Evolutionary conservation across 2,797 vertebrate genomes (phyloP), one percentile per base, ranked within the genome.

Genomic region (Tokudaia tokunoshimensis): DNA sequence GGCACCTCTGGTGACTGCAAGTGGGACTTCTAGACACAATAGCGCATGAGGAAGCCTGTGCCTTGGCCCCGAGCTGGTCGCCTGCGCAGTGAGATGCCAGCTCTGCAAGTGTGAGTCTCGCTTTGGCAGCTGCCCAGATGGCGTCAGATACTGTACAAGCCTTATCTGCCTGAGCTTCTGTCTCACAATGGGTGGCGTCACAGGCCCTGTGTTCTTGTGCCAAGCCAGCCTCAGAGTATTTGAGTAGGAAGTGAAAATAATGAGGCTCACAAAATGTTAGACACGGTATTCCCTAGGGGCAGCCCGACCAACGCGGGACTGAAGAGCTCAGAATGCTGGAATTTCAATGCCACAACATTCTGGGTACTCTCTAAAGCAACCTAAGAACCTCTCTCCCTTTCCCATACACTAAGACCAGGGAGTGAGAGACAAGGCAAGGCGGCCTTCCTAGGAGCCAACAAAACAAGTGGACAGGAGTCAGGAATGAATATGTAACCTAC

Each of bases 141-240:
- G 81, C 19, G 0, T 22, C 94, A 55, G 92, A 74, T 57, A 24
- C 93, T 37, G 55, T 63, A 10, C 89, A 41, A 52, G n/a, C 87
- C 10, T 2, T 92, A 57, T 93, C 94, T 92, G 84, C 86, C 72
- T 0, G 57, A 94, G 61, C 59, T 78, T 82, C 94, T 85, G 87
- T 85, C 72, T 78, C 44, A 81, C 91, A 78, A 80, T 91, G 89
- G 94, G 57, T 91, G 91, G 79, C 1, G 44, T 83, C 89, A 94
- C 17, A 4, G 72, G 74, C 65, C 91, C 70, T 97, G 11, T 96
- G 97, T 96, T 96, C 79, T 72, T 44, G 50, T 95, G 94, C 96
- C 96, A 94, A 87, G 79, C 86, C 88, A 44, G 75, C 82, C 67
- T 75, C 67, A 29, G 59, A 93, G 75, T 86, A 37, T 93, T 78